Percentiles rank a stretch among this genome's conserved stretches.
Evolutionary conservation across 2,888 invertebrate species (phyloP).

Genomic region (Pasiphila rectangulata): DNA sequence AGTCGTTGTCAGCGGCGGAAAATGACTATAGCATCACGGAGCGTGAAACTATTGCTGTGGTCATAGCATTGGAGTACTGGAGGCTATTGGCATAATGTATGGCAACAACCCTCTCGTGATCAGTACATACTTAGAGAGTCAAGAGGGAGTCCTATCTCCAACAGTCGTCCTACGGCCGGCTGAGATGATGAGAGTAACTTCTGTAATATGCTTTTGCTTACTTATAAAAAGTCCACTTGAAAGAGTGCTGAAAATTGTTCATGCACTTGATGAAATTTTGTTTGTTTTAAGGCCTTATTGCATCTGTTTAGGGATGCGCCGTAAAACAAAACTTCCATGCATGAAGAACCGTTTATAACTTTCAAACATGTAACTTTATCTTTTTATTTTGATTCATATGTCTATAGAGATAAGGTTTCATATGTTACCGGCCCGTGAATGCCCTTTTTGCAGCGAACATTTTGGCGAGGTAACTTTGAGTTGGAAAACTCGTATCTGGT

Average conservation of each 20-base stretch:
- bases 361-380: conserved; percentile 9
- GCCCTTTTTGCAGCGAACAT: conserved; percentile 26
- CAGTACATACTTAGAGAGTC: too few species aligned
- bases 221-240: conserved; percentile 24
- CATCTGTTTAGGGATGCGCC: conserved; percentile 32
- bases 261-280: conserved; percentile 40
- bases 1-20: too few species aligned
- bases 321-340: conserved; percentile 31
- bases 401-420: not conserved
- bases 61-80: too few species aligned
- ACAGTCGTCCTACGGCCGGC: too few species aligned
- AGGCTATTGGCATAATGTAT: too few species aligned
- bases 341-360: conserved; percentile 18
- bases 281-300: conserved; percentile 32
- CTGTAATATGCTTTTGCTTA: conserved; percentile 16
- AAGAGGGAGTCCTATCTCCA: too few species aligned
- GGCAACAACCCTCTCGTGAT: too few species aligned
- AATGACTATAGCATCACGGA: too few species aligned
- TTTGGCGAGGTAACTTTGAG: conserved; percentile 29
- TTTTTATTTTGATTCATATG: not conserved
- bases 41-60: too few species aligned
- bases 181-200: too few species aligned
- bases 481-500: conserved; percentile 27
- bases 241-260: conserved; percentile 37
- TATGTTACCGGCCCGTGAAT: not conserved